Evolutionary conservation across 2,888 invertebrate genomes (phyloP).

Genomic region (Toxonevra muliebris): DNA sequence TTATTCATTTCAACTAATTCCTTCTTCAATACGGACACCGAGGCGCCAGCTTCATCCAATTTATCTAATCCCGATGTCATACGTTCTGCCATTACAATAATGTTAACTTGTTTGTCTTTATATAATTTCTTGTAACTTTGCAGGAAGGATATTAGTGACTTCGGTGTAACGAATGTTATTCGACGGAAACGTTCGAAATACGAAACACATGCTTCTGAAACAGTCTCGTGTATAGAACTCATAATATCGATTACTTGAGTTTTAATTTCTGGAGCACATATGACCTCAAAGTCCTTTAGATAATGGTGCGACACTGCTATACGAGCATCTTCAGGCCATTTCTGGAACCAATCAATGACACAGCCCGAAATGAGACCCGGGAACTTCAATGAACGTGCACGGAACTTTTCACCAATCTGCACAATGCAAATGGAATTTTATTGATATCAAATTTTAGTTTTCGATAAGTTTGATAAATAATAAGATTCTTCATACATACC

Average conservation of each 20-base stretch:
- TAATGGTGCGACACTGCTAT: constrained; percentile 85
- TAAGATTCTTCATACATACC: no score
- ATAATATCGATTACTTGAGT: constrained; percentile 79
- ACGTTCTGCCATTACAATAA: constrained; percentile 77
- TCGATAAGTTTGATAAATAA: no score
- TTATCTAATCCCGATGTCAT: constrained; percentile 90
- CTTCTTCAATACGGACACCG: constrained; percentile 81
- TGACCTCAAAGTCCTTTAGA: constrained; percentile 73
- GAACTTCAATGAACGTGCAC: constrained; percentile 85
- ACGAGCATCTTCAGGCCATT: constrained; percentile 87
- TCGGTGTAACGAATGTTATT: constrained; percentile 88
- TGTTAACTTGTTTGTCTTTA: constrained; percentile 75
- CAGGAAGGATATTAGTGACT: constrained; percentile 86
- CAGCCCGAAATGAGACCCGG: constrained; percentile 92
- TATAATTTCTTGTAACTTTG: constrained; percentile 84
- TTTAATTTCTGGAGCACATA: constrained; percentile 76
- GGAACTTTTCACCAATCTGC: constrained; percentile 89
- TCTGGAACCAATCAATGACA: constrained; percentile 91
- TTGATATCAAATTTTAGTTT: no score
- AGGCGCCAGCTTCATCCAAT: constrained; percentile 84
- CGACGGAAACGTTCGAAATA: constrained; percentile 85
- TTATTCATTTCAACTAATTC: constrained; percentile 81
- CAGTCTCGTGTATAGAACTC: constrained; percentile 85
- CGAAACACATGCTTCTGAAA: constrained; percentile 75
- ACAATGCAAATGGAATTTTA: neutral